Base-by-base conservation (phyloP, 2,797 vertebrate genomes). In the Gastrophryne carolinensis region DNA sequence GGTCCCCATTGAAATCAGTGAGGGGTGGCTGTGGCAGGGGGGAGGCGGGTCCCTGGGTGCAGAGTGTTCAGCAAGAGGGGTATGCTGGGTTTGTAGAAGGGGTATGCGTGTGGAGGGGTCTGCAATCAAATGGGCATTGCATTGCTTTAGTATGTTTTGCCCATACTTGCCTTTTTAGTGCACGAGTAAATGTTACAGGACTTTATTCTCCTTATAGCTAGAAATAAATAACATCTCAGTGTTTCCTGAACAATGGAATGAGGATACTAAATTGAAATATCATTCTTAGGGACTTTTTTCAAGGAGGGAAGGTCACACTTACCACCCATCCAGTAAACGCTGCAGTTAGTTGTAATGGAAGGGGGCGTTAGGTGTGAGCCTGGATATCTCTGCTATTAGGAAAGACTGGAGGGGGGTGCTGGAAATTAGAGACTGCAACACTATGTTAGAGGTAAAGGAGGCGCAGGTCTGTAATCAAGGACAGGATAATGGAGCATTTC, bases 391-490 rank as follows among this genome's bases (percentile, higher is more conserved):
- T 49, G 72, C 27, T 57, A 27, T 65, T 57, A 19, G 24, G 17
- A 70, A 24, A 7, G 37, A 19, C 11, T 66, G 53, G 32, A 50
- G 60, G 44, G 41, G 52, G 61, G 32, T 50, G 41, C 23, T 6
- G 41, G 7, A 78, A 78, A 78, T 78, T 66, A 78, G 29, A 72
- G 75, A 27, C 75, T 52, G 27, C 37, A 41, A 72, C 27, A 17
- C n/a, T 23, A 27, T 39, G 65, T 54, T 78, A 50, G 39, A 37
- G 52, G 67, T 39, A 71, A 23, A 30, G 12, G 37, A 66, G 58
- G 50, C 58, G 24, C 52, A 19, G 56, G 75, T 37, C 75, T 78
- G 32, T 78, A 78, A 78, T 78, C 75, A 78, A 57, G 60, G 41
- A 69, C 60, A 71, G 41, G 67, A 63, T 71, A 78, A 78, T 78